Conservation (phyloP, 2,113 vertebrate species). For the Planiliza haematocheilus region DNA sequence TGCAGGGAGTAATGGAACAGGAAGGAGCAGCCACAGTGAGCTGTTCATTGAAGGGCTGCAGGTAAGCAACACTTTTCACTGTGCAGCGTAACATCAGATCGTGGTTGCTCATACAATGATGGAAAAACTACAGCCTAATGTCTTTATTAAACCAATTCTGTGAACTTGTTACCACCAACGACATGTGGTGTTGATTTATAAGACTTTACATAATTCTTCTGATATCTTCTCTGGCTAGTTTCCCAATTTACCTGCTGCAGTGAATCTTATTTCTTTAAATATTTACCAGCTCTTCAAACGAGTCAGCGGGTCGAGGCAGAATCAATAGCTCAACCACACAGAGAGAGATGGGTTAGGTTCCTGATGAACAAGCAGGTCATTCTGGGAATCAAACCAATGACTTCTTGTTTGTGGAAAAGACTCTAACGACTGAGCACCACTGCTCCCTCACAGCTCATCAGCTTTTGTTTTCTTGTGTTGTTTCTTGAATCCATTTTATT, state of each 20-base stretch:
- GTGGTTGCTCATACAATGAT: too few species aligned
- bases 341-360: neutral
- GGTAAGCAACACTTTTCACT: too few species aligned
- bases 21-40: too few species aligned
- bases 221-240: neutral
- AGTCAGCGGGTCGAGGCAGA: conserved; percentile 13
- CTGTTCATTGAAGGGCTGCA: too few species aligned
- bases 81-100: too few species aligned
- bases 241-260: neutral
- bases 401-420: conserved; percentile 16
- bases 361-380: conserved; percentile 8
- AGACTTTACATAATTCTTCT: neutral
- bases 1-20: too few species aligned
- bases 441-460: neutral
- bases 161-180: too few species aligned
- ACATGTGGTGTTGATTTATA: too few species aligned
- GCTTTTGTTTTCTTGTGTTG: conserved; percentile 2
- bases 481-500: conserved; percentile 58
- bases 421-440: neutral
- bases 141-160: too few species aligned
- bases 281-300: neutral
- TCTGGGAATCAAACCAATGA: conserved; percentile 21
- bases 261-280: neutral
- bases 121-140: too few species aligned
- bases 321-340: conserved; percentile 14